phyloP scores from a whole-genome alignment of 2,113 vertebrate genomes.

The Cyphomyrus discorhynchus region DNA sequence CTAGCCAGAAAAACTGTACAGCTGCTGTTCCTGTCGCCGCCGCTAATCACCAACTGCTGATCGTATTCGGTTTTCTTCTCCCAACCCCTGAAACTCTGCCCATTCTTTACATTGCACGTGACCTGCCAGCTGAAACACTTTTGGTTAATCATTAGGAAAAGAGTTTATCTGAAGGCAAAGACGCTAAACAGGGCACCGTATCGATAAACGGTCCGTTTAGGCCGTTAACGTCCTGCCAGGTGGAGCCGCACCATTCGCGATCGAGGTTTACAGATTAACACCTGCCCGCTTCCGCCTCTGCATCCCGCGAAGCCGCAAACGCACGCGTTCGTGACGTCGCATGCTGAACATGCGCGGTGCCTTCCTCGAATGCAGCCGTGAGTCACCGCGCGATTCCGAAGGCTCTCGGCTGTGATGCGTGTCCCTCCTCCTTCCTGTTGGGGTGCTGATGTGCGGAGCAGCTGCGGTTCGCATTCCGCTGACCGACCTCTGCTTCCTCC shows the following conservation, averaged over 20 bases:
- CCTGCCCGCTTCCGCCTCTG: not conserved
- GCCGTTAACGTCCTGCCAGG: not conserved
- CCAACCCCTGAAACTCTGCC: not conserved
- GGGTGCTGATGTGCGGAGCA: constrained; percentile 27
- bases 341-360: not conserved
- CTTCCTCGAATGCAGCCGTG: not conserved
- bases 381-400: not conserved
- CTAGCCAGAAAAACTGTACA: not conserved
- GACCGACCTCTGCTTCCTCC: not conserved
- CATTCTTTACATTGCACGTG: not conserved
- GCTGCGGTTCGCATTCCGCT: constrained; percentile 16
- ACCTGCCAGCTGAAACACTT: not conserved
- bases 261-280: not conserved
- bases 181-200: not conserved
- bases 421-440: constrained; percentile 20
- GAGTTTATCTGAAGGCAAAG: not conserved
- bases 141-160: not conserved
- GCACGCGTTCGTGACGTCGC: not conserved
- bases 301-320: not conserved
- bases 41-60: not conserved
- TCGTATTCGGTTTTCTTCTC: no score
- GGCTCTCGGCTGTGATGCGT: not conserved
- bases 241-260: not conserved
- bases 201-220: not conserved
- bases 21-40: not conserved